These are phyloP conservation scores for Solenopsis fugax DNA, from an alignment of 1,140 invertebrate species.

Conservation along the genomic window DNA sequence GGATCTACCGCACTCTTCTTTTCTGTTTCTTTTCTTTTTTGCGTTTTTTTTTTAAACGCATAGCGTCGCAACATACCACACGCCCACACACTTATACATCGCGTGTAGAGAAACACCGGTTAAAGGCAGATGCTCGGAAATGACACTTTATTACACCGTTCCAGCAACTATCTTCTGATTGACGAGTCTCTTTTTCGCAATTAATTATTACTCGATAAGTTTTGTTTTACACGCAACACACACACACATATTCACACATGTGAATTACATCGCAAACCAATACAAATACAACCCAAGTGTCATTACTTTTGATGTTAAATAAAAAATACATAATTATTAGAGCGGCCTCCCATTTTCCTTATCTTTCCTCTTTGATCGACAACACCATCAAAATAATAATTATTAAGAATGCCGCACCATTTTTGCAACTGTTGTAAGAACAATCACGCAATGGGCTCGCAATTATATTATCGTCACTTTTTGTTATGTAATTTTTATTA, in stretches of 20 bases:
- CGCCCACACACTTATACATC: slow-evolving; percentile 49
- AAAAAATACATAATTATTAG: slow-evolving; percentile 86
- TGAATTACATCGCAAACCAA: slow-evolving; percentile 45
- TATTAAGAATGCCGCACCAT: not conserved
- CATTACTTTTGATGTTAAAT: slow-evolving; percentile 87
- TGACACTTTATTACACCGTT: slow-evolving; percentile 76
- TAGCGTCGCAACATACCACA: slow-evolving; percentile 68
- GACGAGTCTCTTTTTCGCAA: slow-evolving; percentile 83
- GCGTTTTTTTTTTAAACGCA: slow-evolving; percentile 73
- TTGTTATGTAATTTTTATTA: slow-evolving; percentile 24
- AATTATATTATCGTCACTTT: slow-evolving; percentile 27
- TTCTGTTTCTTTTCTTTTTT: slow-evolving; percentile 80
- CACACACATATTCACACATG: not conserved
- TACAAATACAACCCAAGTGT: slow-evolving; percentile 86
- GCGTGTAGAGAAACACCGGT: slow-evolving; percentile 61
- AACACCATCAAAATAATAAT: not conserved
- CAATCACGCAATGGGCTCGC: not conserved
- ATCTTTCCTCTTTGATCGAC: slow-evolving; percentile 37
- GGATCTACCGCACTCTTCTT: slow-evolving; percentile 72
- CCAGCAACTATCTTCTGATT: slow-evolving; percentile 82
- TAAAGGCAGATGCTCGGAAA: slow-evolving; percentile 64
- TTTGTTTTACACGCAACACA: slow-evolving; percentile 82
- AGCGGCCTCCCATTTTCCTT: slow-evolving; percentile 63
- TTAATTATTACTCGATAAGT: slow-evolving; percentile 84
- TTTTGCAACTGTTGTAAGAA: not conserved